Evolutionary conservation across 2,888 invertebrate species (phyloP), one percentile per base, ranked within the genome.

Genomic region (Glaucopsyche alexis): DNA sequence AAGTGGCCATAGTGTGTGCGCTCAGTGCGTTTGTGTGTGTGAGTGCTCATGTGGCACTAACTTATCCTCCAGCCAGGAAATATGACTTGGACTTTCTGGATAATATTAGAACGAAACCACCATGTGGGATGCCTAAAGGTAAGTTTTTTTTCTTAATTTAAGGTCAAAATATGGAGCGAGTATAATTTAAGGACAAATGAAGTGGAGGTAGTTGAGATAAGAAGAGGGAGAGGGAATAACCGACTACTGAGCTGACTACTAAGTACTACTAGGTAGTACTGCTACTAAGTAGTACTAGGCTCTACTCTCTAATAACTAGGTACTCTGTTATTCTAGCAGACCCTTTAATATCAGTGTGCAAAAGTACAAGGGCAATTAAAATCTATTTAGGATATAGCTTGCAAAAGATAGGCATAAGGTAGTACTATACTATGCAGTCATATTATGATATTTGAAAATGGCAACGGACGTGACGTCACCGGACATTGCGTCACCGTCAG

Each of bases 61-160:
- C 97, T 13, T 98, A 95, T 88, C 98, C 98, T 73, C 97, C 97
- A 1, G 98, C 98, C 0, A 94, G 98, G 82, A 95, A 95, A 83
- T 97, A 96, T 84, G 97, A 97, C 83, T 93, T 98, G 88, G 99
- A 99, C 89, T 99, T 98, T 91, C 93, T 98, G 91, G 98, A 98
- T 86, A 98, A 96, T 85, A 95, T 96, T 67, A 95, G 98, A 82
- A 98, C 98, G 47, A 96, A 96, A 82, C 96, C 96, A 76, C 98
- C 98, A 75, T 99, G 99, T 87, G 99, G 99, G 78, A 98, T 98
- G 97, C 98, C 98, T 40, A 97, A 96, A 96, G 98, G 97, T 98
- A 90, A 94, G 94, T 73, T 47, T 38, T 45, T 45, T 14, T 14
- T 50, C n/a, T 67, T 47, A 47, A 45, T 67, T 47, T 49, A 45